A percentile compares a stretch with the other conserved stretches of the same genome.
phyloP scores from a whole-genome alignment of 2,113 vertebrate genomes.

The Albula goreensis region DNA sequence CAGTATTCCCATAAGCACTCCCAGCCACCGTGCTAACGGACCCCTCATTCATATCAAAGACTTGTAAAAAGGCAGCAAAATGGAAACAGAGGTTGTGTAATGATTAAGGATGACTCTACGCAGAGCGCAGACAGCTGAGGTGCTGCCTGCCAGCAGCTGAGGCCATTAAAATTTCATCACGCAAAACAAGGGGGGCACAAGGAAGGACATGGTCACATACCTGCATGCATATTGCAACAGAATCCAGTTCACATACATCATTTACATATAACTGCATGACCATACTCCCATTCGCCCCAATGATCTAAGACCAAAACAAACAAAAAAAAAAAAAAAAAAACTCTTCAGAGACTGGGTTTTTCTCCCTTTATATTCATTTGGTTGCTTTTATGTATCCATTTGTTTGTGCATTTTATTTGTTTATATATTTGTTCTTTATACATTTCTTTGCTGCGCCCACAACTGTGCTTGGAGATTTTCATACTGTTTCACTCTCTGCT shows the following conservation, averaged over 20 bases:
- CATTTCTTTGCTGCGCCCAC: conserved; percentile 20
- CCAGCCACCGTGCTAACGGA: conserved; percentile 29
- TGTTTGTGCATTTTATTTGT: neutral
- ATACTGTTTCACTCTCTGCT: neutral
- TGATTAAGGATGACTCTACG: conserved; percentile 38
- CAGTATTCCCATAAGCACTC: neutral
- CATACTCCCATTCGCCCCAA: neutral
- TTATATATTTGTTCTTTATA: neutral
- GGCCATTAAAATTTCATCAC: conserved; percentile 34
- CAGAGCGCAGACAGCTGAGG: conserved; percentile 30
- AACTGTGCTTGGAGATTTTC: neutral
- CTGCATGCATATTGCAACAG: neutral
- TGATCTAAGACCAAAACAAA: neutral
- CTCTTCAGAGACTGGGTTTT: neutral
- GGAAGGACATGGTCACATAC: neutral
- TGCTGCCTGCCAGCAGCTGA: conserved; percentile 36
- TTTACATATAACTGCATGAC: neutral
- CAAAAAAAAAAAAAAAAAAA: neutral
- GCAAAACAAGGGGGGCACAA: conserved; percentile 20
- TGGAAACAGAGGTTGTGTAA: conserved; percentile 31
- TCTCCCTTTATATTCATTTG: neutral
- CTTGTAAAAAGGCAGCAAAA: conserved; percentile 39
- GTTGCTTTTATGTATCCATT: neutral
- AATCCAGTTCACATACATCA: neutral
- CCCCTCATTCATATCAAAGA: conserved; percentile 39